Conservation (phyloP, 1,140 invertebrate genomes). For the Zaprionus inermis region DNA sequence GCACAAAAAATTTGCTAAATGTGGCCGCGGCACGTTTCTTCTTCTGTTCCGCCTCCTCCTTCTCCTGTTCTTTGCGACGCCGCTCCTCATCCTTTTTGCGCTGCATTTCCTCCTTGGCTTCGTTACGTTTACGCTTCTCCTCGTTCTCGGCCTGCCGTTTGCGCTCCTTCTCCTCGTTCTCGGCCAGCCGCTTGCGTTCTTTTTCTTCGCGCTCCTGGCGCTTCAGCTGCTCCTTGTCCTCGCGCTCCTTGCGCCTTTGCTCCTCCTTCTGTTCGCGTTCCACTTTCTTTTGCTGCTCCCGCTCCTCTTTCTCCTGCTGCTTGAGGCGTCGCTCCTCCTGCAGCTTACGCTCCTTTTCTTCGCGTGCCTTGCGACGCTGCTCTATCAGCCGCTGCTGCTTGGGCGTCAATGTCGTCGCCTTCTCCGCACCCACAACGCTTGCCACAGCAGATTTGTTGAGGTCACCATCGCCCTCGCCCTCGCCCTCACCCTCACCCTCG, state of each 20-base stretch:
- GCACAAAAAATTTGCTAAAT: conserved; percentile 92
- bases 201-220: conserved; percentile 84
- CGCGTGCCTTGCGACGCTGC: conserved; percentile 76
- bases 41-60: conserved; percentile 87
- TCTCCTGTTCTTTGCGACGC: conserved; percentile 86
- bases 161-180: conserved; percentile 86
- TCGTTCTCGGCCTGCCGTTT: conserved; percentile 87
- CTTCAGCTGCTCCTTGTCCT: conserved; percentile 85
- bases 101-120: conserved; percentile 86
- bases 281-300: conserved; percentile 80
- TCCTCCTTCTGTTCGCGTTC: conserved; percentile 85
- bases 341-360: conserved; percentile 81
- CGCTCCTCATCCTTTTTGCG: conserved; percentile 86
- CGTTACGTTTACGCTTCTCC: conserved; percentile 86
- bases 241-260: conserved; percentile 85
- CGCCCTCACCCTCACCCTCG: conserved; percentile 5
- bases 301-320: conserved; percentile 83
- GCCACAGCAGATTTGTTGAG: neutral
- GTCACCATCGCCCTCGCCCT: conserved; percentile 13
- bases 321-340: conserved; percentile 71
- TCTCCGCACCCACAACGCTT: conserved; percentile 2
- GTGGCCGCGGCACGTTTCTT: conserved; percentile 90
- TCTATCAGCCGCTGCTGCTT: conserved; percentile 72
- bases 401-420: conserved; percentile 57
- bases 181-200: conserved; percentile 86